These are phyloP conservation scores for Scatophagus argus DNA, from an alignment of 2,113 vertebrate species.

Conservation along the genomic window DNA sequence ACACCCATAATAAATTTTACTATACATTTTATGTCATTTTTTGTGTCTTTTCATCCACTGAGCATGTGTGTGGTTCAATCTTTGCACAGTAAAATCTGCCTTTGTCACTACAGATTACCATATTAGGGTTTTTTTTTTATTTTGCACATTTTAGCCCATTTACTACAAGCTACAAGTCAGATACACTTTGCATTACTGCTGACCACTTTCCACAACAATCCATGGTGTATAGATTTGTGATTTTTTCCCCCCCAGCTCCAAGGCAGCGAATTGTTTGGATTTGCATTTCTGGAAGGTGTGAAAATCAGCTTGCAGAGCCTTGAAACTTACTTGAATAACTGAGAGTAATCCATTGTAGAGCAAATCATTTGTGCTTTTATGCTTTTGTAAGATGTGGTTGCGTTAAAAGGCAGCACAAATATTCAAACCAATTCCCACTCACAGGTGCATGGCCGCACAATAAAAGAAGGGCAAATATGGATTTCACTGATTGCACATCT, in stretches of 20 bases:
- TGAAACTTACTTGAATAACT: conserved; percentile 22
- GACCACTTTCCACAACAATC: conserved; percentile 46
- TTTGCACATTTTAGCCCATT: conserved; percentile 19
- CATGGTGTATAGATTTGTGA: conserved; percentile 42
- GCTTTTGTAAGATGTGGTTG: conserved; percentile 6
- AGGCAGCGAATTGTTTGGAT: conserved; percentile 33
- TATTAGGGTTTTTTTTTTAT: not conserved
- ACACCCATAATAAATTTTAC: not conserved
- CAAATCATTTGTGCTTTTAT: conserved; percentile 9
- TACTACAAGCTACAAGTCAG: conserved; percentile 23
- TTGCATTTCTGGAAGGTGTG: conserved; percentile 44
- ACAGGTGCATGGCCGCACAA: not conserved
- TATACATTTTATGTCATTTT: not conserved
- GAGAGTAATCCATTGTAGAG: conserved; percentile 6
- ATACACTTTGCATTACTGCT: conserved; percentile 46
- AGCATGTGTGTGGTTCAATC: not conserved
- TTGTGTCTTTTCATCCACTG: not conserved
- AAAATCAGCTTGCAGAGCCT: conserved; percentile 26
- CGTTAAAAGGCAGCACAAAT: not conserved
- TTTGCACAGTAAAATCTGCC: not conserved
- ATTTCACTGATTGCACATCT: not conserved
- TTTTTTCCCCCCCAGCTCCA: not conserved
- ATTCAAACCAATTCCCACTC: not conserved
- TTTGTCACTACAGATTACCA: not conserved
- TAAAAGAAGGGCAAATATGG: not conserved